Evolutionary conservation across 2,113 vertebrate species (phyloP).

Genomic region (Poecilia latipinna): DNA sequence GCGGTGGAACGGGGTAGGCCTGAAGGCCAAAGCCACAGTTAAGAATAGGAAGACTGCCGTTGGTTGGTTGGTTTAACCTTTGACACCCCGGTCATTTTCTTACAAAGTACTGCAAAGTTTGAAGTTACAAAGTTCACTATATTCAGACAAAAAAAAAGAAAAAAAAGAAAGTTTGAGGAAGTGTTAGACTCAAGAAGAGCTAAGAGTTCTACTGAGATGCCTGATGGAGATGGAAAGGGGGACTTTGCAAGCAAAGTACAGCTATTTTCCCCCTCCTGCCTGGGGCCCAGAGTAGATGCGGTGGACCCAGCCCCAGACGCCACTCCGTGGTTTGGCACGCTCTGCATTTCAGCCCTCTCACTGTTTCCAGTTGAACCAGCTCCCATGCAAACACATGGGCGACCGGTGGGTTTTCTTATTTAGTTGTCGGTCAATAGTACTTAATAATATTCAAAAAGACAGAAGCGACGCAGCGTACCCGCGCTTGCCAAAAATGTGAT

Average conservation of each 20-base stretch:
- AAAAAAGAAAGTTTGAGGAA: slow-evolving; percentile 21
- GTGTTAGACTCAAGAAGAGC: slow-evolving; percentile 40
- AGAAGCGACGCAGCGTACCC: slow-evolving; percentile 63
- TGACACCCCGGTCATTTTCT: slow-evolving; percentile 58
- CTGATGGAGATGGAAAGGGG: slow-evolving; percentile 45
- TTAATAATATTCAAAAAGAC: slow-evolving; percentile 81
- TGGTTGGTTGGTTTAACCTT: slow-evolving; percentile 58
- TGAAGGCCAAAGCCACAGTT: slow-evolving; percentile 58
- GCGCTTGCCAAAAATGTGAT: slow-evolving; percentile 56
- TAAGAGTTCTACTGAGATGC: slow-evolving; percentile 30
- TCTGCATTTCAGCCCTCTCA: slow-evolving; percentile 62
- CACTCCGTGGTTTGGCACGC: slow-evolving; percentile 77
- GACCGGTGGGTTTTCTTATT: slow-evolving; percentile 76
- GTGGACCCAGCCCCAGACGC: slow-evolving; percentile 77
- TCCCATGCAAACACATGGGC: slow-evolving; percentile 80
- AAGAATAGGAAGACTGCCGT: slow-evolving; percentile 31
- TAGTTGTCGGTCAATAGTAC: slow-evolving; percentile 77
- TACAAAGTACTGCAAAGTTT: slow-evolving; percentile 1
- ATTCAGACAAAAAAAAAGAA: background rate
- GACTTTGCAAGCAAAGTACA: slow-evolving; percentile 51
- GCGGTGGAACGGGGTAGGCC: slow-evolving; percentile 24
- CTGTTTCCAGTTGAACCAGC: slow-evolving; percentile 78
- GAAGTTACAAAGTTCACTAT: background rate
- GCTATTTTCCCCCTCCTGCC: slow-evolving; percentile 57
- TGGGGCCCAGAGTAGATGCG: slow-evolving; percentile 78